Conservation (phyloP, 2,113 vertebrate species). For the Donacobius atricapilla region DNA sequence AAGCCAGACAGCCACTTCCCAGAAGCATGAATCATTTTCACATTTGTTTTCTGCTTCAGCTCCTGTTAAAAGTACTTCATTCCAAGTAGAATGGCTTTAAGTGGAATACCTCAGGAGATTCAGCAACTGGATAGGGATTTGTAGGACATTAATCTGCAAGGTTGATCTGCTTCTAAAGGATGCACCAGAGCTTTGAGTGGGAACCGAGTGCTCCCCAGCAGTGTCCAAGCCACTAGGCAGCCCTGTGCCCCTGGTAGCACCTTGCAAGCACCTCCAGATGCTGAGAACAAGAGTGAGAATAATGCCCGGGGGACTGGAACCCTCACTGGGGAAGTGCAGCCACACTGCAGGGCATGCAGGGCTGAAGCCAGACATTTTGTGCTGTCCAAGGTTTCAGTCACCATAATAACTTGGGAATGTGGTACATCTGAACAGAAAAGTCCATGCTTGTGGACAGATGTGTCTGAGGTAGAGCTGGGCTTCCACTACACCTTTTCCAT, state of each 20-base stretch:
- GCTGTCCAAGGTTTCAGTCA: not conserved
- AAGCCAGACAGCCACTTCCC: constrained; percentile 5
- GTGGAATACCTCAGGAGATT: not conserved
- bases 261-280: not conserved
- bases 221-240: not conserved
- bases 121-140: not conserved
- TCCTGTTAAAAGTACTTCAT: not conserved
- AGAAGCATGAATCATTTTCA: not conserved
- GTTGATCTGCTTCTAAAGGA: not conserved
- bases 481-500: not conserved
- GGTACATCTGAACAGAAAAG: not conserved
- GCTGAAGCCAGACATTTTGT: not conserved
- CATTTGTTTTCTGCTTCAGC: not conserved
- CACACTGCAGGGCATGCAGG: not conserved
- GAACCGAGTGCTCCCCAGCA: not conserved
- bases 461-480: not conserved
- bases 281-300: not conserved
- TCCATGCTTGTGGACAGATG: too few species aligned
- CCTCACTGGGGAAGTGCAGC: not conserved
- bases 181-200: not conserved
- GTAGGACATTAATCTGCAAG: not conserved
- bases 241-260: not conserved
- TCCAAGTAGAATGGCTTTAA: not conserved
- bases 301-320: not conserved
- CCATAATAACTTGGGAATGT: not conserved